These are phyloP conservation scores for Oreochromis tanganicae DNA, from an alignment of 2,113 vertebrate genomes.

Conservation along the genomic window DNA sequence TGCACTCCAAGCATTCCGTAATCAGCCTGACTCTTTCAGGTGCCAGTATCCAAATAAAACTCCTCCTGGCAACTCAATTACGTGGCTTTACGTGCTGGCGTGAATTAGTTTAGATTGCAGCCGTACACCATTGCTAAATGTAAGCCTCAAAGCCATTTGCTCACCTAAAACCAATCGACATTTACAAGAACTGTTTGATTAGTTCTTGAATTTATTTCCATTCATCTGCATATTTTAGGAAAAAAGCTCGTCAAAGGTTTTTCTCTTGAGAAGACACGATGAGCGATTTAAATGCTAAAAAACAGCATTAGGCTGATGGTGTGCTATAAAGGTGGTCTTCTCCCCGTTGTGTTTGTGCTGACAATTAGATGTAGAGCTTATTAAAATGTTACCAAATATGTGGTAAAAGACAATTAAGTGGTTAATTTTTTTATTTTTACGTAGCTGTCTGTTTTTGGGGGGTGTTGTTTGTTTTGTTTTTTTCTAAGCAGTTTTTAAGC, in stretches of 20 bases:
- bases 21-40: not conserved
- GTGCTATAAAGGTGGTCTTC: not conserved
- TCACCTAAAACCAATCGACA: conserved; percentile 27
- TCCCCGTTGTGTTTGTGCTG: not conserved
- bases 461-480: not conserved
- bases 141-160: not conserved
- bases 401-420: not conserved
- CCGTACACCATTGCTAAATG: not conserved
- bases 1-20: not conserved
- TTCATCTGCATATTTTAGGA: conserved; percentile 62
- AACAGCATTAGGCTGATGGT: not conserved
- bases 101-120: conserved; percentile 1
- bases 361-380: not conserved
- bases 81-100: not conserved
- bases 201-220: conserved; percentile 66
- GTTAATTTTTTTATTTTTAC: accelerated
- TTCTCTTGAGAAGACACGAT: conserved; percentile 38
- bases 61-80: not conserved
- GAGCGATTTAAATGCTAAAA: conserved; percentile 4
- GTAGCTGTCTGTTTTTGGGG: not conserved
- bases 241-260: conserved; percentile 62
- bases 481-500: not conserved
- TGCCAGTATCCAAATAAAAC: not conserved
- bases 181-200: conserved; percentile 48
- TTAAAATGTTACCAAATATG: not conserved